These are phyloP conservation scores for Syngnathus floridae DNA, from an alignment of 2,113 vertebrate species.

Conservation along the genomic window DNA sequence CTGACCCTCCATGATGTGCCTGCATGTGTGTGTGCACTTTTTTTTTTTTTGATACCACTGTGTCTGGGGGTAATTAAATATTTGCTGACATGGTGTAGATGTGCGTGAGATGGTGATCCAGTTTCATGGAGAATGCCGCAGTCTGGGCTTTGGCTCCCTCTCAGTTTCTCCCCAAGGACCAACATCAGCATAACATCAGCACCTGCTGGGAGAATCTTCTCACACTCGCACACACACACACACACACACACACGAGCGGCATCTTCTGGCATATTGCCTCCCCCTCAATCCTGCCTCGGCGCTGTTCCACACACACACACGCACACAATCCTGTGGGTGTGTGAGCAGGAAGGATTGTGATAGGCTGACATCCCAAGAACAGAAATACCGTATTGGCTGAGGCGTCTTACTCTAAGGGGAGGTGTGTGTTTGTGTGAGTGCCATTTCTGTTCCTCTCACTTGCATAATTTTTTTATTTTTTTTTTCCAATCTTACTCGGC, in stretches of 20 bases:
- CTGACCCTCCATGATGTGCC: conserved; percentile 41
- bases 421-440: conserved; percentile 25
- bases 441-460: conserved; percentile 23
- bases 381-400: conserved; percentile 37
- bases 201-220: conserved; percentile 28
- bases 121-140: conserved; percentile 51
- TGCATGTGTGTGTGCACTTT: conserved; percentile 21
- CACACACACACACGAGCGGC: not conserved
- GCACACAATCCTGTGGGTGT: conserved; percentile 55
- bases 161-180: conserved; percentile 41
- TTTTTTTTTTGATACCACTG: conserved; percentile 33
- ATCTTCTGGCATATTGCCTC: not conserved
- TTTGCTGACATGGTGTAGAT: conserved; percentile 51
- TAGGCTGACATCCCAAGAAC: conserved; percentile 32
- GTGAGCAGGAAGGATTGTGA: conserved; percentile 33
- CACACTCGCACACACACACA: not conserved
- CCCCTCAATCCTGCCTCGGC: not conserved
- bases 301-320: conserved; percentile 6
- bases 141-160: conserved; percentile 38
- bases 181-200: conserved; percentile 56
- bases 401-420: conserved; percentile 5
- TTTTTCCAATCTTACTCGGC: conserved; percentile 4
- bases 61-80: conserved; percentile 58
- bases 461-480: not conserved
- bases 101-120: conserved; percentile 34